Conservation (phyloP, 2,888 invertebrate genomes). For the Zele albiditarsus region DNA sequence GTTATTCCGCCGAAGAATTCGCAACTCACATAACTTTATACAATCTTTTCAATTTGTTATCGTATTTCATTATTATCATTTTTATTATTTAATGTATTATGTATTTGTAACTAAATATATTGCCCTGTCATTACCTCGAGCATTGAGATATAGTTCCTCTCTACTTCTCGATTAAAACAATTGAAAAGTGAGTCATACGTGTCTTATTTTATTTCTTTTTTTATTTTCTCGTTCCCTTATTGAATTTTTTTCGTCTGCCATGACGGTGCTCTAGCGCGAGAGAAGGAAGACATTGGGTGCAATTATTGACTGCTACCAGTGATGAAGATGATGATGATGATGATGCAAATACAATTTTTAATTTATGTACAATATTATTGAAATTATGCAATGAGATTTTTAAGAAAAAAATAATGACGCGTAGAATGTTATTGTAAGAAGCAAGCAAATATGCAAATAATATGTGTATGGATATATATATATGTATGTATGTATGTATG, state of each 20-base stretch:
- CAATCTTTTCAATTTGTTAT: too few species aligned
- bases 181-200: neutral
- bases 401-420: neutral
- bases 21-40: too few species aligned
- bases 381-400: neutral
- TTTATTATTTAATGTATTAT: too few species aligned
- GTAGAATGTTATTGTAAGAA: neutral
- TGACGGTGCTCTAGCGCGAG: neutral
- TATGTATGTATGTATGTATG: neutral
- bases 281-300: neutral
- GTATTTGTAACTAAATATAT: slow-evolving; percentile 37
- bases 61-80: too few species aligned
- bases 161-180: neutral
- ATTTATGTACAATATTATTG: slow-evolving; percentile 1
- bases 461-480: neutral
- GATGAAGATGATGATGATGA: neutral
- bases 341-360: neutral
- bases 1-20: too few species aligned
- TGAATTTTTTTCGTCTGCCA: neutral
- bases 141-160: slow-evolving; percentile 68
- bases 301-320: neutral
- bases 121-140: slow-evolving; percentile 68
- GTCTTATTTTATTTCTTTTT: neutral
- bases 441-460: neutral
- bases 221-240: neutral